A percentile compares a stretch with the other conserved stretches of the same genome.
These are phyloP conservation scores for Junonia oenone DNA, from an alignment of 2,888 invertebrate genomes.

Conservation along the genomic window DNA sequence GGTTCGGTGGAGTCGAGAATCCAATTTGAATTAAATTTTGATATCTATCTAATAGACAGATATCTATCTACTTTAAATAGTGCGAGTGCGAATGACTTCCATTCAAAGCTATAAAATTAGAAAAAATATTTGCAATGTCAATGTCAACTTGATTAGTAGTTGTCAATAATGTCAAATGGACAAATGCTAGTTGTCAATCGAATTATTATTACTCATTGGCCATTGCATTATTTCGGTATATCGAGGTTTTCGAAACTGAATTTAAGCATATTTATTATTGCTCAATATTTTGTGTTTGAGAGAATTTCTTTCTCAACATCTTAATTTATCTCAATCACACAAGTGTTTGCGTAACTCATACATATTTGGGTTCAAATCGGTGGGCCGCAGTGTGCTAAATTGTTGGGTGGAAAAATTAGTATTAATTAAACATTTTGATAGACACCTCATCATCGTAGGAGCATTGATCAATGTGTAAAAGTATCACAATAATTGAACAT, in stretches of 20 bases:
- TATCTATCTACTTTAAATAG: too few species aligned
- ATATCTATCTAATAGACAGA: too few species aligned
- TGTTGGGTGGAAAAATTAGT: conserved; percentile 7
- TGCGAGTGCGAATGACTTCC: too few species aligned
- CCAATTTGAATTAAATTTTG: too few species aligned
- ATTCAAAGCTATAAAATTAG: too few species aligned
- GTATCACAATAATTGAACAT: conserved; percentile 17
- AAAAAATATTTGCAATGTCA: background rate
- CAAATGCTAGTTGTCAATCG: conserved; percentile 5
- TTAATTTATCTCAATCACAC: background rate
- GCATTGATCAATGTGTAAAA: conserved; percentile 1
- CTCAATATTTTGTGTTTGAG: background rate
- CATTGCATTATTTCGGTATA: background rate
- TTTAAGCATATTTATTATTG: background rate
- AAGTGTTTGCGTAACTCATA: background rate
- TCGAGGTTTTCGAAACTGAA: background rate
- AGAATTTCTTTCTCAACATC: background rate
- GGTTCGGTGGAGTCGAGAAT: too few species aligned
- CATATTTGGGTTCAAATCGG: background rate
- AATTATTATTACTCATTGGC: conserved; percentile 7
- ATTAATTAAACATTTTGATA: conserved; percentile 14
- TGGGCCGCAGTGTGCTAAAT: background rate
- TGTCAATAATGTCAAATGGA: background rate
- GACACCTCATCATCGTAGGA: background rate
- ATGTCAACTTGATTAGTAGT: conserved; percentile 9